Conservation (phyloP, 2,888 invertebrate genomes). For the Pandemis cinnamomeana region DNA sequence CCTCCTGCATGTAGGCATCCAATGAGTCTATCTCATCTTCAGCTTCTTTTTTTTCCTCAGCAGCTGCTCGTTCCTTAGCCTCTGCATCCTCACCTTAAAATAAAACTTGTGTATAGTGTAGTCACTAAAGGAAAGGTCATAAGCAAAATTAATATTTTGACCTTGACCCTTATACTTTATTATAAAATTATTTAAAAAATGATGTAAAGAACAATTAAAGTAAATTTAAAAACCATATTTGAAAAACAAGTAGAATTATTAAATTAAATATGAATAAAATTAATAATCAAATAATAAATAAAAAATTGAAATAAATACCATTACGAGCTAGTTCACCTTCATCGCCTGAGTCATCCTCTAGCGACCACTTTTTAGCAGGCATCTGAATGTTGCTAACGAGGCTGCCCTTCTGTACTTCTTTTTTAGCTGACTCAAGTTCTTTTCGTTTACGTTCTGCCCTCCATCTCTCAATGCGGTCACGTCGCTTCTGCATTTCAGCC, state of each 20-base stretch:
- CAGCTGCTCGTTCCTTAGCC: slow-evolving; percentile 77
- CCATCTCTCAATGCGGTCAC: slow-evolving; percentile 98
- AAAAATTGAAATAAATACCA: slow-evolving; percentile 37
- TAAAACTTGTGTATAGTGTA: slow-evolving; percentile 21
- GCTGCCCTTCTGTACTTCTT: slow-evolving; percentile 88
- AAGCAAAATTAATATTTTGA: too few species aligned
- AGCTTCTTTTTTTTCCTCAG: slow-evolving; percentile 73
- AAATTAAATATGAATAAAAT: not conserved
- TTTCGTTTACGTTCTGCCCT: slow-evolving; percentile 96
- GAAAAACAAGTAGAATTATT: not conserved
- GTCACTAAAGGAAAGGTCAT: not conserved
- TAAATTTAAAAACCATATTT: not conserved
- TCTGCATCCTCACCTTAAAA: slow-evolving; percentile 81
- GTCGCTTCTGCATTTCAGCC: slow-evolving; percentile 96
- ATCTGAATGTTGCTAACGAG: slow-evolving; percentile 85
- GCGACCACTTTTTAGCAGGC: slow-evolving; percentile 94
- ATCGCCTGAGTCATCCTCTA: slow-evolving; percentile 98
- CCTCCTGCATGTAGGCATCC: slow-evolving; percentile 98
- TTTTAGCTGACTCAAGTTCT: slow-evolving; percentile 91
- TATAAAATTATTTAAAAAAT: not conserved
- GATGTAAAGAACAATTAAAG: not conserved
- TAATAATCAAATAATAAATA: slow-evolving; percentile 18
- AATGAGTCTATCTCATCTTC: slow-evolving; percentile 97
- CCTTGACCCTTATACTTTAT: too few species aligned
- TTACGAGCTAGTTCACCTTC: slow-evolving; percentile 84